Evolutionary conservation across 1,140 invertebrate genomes (phyloP), one percentile per base, ranked within the genome.

Genomic region (Phthorimaea operculella): DNA sequence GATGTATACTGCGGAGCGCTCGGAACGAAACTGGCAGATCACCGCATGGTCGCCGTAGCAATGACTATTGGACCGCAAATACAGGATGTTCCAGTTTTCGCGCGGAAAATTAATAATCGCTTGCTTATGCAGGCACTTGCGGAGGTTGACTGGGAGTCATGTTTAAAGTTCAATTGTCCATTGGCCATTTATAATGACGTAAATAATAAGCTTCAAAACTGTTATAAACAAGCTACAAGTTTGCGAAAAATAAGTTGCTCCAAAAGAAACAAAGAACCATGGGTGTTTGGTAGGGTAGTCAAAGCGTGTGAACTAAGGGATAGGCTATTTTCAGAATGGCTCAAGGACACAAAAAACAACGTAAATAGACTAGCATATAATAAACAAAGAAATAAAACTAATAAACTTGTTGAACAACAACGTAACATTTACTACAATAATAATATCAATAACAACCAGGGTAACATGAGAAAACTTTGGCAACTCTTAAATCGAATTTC

Each of bases 371-470:
- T 44, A 18, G 52, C 12, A 21, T 53, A 53, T 53, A 42, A 18
- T 53, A 53, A 44, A 39, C 52, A 53, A 44, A 39, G 39, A 42
- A 53, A 53, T 44, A 53, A 53, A 53, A 53, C 39, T 0, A 53
- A 53, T 53, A 44, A 33, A 34, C 5, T 51, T 8, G 50, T 51
- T 34, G 8, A 51, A 51, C 5, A 33, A 11, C 10, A 51, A 33
- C 33, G n/a, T 34, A 33, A 51, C 9, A 34, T 4, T 7, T 51
- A 34, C 34, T 51, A 34, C 34, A 51, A 51, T 11, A 33, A 33
- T 1, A 51, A 34, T 15, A 51, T 51, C 6, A 34, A 51, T 34
- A 34, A 10, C 12, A 34, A 33, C 34, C 12, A 34, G 16, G 50
- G 50, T 5, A 18, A 51, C 10, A 47, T 47, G 16, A 47, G 16